phyloP scores from a whole-genome alignment of 2,113 vertebrate genomes.

The Oreotragus oreotragus region DNA sequence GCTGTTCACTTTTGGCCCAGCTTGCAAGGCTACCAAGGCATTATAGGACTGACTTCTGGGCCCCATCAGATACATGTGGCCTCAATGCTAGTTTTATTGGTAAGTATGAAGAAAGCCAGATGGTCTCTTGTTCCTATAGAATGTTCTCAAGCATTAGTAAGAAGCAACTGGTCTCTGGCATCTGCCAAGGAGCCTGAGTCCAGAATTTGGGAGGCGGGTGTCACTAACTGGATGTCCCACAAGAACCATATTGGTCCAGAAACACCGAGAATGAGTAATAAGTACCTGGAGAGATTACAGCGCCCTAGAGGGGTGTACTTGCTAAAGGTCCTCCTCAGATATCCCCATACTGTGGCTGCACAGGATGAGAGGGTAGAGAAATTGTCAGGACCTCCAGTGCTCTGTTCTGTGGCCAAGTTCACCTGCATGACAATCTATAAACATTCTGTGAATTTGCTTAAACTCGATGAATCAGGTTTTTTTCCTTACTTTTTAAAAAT shows the following conservation, averaged over 20 bases:
- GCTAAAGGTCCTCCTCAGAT: background rate
- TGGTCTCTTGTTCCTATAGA: background rate
- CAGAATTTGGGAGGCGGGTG: background rate
- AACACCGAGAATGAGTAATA: background rate
- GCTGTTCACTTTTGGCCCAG: background rate
- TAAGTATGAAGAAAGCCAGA: background rate
- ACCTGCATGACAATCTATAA: background rate
- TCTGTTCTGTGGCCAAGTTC: too few relatives aligned
- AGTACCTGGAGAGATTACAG: background rate
- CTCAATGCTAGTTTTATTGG: background rate
- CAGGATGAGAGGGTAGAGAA: background rate
- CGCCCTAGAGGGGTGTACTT: background rate
- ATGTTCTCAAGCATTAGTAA: background rate
- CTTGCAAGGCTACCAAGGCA: background rate
- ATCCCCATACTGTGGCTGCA: rapidly evolving
- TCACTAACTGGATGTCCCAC: background rate
- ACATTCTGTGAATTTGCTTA: background rate
- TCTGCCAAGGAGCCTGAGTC: background rate
- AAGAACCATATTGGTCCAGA: background rate
- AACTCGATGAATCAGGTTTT: background rate
- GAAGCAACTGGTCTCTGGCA: background rate
- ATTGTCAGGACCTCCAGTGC: background rate
- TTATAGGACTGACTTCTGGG: background rate
- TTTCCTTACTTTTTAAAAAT: background rate
- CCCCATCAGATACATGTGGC: background rate